phyloP scores from a whole-genome alignment of 2,797 vertebrate species.

The Malurus leucopterus region DNA sequence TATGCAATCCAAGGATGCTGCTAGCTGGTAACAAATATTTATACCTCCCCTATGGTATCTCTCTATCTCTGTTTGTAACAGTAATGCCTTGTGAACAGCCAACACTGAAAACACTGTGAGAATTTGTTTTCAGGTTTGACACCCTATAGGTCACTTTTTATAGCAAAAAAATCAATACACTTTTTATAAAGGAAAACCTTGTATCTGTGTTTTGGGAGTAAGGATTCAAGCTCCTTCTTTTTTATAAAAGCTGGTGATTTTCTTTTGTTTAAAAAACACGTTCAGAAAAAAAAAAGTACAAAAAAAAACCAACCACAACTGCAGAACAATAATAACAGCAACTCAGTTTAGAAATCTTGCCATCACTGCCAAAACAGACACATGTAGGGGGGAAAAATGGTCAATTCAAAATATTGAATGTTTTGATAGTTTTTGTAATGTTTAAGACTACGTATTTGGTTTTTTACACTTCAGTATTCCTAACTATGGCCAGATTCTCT shows the following conservation, averaged over 20 bases:
- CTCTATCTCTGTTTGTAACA: constrained; percentile 72
- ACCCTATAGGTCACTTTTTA: constrained; percentile 72
- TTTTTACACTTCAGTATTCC: constrained; percentile 62
- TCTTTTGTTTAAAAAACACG: constrained; percentile 75
- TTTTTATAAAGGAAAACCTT: constrained; percentile 76
- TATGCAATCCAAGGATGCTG: constrained; percentile 9
- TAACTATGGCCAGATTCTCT: constrained; percentile 66
- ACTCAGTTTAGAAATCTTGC: constrained; percentile 58
- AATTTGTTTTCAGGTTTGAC: constrained; percentile 78
- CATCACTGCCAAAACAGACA: constrained; percentile 69
- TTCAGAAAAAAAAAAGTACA: constrained; percentile 65
- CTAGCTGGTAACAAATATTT: constrained; percentile 37
- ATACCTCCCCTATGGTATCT: constrained; percentile 61
- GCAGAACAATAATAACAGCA: constrained; percentile 48
- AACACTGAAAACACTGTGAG: constrained; percentile 81
- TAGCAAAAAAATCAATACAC: constrained; percentile 73
- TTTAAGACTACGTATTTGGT: constrained; percentile 48
- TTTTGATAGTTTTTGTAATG: constrained; percentile 77
- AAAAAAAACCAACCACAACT: constrained; percentile 60
- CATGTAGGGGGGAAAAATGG: background rate
- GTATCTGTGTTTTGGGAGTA: constrained; percentile 70
- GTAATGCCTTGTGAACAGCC: constrained; percentile 76
- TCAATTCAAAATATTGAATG: constrained; percentile 66
- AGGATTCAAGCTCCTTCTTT: constrained; percentile 72
- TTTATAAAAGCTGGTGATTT: constrained; percentile 75